Conservation (phyloP, 2,113 vertebrate species). For the Erinaceus europaeus region DNA sequence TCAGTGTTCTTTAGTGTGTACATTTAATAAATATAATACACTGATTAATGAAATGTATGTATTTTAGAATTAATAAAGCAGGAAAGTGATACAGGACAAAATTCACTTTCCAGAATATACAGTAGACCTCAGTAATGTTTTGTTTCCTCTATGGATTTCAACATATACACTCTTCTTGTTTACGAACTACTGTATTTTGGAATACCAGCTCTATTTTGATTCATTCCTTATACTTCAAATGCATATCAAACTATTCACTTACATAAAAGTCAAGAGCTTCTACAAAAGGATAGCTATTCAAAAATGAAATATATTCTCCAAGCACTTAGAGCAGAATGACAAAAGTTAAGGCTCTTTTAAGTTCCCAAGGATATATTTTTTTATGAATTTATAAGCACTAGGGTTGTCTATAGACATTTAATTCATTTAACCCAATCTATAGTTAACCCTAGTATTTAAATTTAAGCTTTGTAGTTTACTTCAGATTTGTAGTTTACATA, state of each 20-base stretch:
- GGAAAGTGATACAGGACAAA: neutral
- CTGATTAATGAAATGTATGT: neutral
- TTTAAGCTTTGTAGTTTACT: neutral
- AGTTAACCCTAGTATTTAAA: slow-evolving; percentile 32
- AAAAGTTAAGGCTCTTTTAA: neutral
- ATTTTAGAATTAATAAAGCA: slow-evolving; percentile 1
- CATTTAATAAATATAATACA: neutral
- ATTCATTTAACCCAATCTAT: slow-evolving; percentile 23
- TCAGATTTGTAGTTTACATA: neutral
- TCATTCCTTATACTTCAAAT: slow-evolving; percentile 24
- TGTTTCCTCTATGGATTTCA: neutral
- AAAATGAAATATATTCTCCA: neutral
- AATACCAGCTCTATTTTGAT: slow-evolving; percentile 40
- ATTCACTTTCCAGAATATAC: neutral
- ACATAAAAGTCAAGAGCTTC: slow-evolving; percentile 44
- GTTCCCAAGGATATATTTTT: neutral
- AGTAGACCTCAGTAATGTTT: neutral
- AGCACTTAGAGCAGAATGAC: neutral
- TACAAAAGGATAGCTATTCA: slow-evolving; percentile 27
- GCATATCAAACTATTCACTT: slow-evolving; percentile 20
- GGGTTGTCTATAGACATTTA: slow-evolving; percentile 23
- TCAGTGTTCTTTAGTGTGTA: neutral
- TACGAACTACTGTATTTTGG: slow-evolving; percentile 9
- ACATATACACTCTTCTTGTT: slow-evolving; percentile 26
- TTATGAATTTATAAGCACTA: neutral